These are phyloP conservation scores for Kryphioiulus occultus DNA, from an alignment of 2,888 invertebrate species.

Conservation along the genomic window DNA sequence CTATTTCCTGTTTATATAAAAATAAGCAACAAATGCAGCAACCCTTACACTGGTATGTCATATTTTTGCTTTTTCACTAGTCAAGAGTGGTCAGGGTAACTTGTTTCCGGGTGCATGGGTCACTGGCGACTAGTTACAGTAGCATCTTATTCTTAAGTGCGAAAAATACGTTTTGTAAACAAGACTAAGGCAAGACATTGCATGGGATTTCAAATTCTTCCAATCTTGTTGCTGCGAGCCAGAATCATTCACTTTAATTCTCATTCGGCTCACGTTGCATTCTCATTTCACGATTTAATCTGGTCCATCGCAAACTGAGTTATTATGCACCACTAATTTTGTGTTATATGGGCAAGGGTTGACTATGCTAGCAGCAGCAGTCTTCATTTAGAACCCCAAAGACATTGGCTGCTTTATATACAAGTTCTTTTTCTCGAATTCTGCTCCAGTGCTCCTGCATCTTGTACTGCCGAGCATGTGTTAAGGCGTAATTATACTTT, in stretches of 20 bases:
- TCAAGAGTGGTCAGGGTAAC: too few species aligned
- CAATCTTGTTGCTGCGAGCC: not conserved
- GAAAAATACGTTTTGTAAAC: too few species aligned
- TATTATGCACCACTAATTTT: not conserved
- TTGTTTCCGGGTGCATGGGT: too few species aligned
- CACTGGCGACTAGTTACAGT: too few species aligned
- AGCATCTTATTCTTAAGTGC: too few species aligned
- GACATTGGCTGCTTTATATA: not conserved
- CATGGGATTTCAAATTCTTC: too few species aligned
- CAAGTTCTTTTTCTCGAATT: not conserved
- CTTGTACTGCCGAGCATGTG: not conserved
- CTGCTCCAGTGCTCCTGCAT: not conserved
- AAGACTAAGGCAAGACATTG: too few species aligned
- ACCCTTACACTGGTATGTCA: too few species aligned
- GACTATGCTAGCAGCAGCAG: not conserved
- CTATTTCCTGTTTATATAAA: too few species aligned
- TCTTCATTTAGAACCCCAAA: not conserved
- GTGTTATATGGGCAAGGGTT: not conserved
- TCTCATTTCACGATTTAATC: slow-evolving; percentile 24
- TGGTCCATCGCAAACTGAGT: slow-evolving; percentile 11
- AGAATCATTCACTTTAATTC: not conserved
- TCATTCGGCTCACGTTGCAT: not conserved
- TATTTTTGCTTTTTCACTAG: too few species aligned
- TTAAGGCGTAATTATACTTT: not conserved
- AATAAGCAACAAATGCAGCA: too few species aligned